Conservation (phyloP, 2,888 invertebrate genomes). For the Drosophila eohydei region DNA sequence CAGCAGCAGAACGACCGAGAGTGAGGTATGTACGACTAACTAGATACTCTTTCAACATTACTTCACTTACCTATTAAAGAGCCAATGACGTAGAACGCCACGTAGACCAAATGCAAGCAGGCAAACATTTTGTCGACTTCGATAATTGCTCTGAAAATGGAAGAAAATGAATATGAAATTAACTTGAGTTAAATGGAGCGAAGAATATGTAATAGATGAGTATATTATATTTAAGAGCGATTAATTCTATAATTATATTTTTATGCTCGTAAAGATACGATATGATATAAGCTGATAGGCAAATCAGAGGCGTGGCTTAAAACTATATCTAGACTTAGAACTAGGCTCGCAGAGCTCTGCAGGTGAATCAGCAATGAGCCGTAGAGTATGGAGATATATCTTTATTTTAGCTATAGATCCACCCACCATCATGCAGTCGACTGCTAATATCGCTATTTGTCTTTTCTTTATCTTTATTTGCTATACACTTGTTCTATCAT, state of each 20-base stretch:
- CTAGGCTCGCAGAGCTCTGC: neutral
- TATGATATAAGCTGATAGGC: no score
- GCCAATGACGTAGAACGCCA: conserved; percentile 49
- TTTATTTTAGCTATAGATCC: no score
- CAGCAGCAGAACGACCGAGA: conserved; percentile 1
- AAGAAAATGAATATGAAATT: neutral
- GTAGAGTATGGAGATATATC: no score
- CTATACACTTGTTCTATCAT: conserved; percentile 16
- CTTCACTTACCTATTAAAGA: conserved; percentile 66
- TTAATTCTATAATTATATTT: neutral
- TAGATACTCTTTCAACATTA: conserved; percentile 6
- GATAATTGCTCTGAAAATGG: conserved; percentile 25
- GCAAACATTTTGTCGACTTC: conserved; percentile 59
- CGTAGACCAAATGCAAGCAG: conserved; percentile 44
- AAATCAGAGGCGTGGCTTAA: neutral
- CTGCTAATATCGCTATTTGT: neutral
- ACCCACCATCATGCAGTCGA: neutral
- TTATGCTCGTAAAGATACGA: no score
- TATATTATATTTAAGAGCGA: neutral
- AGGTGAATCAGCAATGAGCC: neutral
- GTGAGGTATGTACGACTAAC: neutral
- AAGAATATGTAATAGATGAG: neutral
- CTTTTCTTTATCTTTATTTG: neutral
- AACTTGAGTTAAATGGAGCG: neutral
- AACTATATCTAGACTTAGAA: neutral